These are phyloP conservation scores for Oryzias javanicus DNA, from an alignment of 2,113 vertebrate species.

Conservation along the genomic window DNA sequence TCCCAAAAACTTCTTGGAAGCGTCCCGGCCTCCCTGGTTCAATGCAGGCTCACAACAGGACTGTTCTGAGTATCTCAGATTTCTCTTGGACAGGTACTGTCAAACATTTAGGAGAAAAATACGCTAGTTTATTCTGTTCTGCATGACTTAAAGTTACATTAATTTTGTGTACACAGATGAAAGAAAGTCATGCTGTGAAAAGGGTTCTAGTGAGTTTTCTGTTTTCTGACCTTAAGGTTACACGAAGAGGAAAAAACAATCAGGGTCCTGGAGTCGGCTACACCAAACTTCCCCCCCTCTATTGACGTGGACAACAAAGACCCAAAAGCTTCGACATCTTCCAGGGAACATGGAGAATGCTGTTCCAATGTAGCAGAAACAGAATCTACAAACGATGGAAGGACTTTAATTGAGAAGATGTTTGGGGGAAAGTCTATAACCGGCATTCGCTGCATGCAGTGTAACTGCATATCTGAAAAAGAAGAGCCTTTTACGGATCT, in stretches of 20 bases:
- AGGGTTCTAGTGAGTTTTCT: neutral
- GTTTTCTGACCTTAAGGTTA: constrained; percentile 75
- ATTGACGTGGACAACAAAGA: constrained; percentile 48
- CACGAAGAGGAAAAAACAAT: constrained; percentile 95
- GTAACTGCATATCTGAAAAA: constrained; percentile 90
- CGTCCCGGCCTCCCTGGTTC: constrained; percentile 95
- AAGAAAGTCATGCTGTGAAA: no score
- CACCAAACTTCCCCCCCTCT: constrained; percentile 39
- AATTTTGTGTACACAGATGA: no score
- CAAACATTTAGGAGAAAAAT: neutral
- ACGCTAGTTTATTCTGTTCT: neutral
- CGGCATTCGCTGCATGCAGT: constrained; percentile 88
- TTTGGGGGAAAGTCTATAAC: constrained; percentile 93
- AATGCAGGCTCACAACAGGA: constrained; percentile 93
- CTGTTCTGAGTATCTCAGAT: constrained; percentile 96
- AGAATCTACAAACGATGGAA: constrained; percentile 45
- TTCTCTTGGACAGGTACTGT: constrained; percentile 91
- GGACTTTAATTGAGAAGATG: constrained; percentile 90
- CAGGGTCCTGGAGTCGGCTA: constrained; percentile 71
- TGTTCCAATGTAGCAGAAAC: constrained; percentile 22
- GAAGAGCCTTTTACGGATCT: constrained; percentile 96
- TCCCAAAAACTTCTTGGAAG: constrained; percentile 91
- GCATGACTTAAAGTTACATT: no score
- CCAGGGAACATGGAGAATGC: constrained; percentile 42
- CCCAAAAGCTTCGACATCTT: constrained; percentile 51